Percentiles rank a stretch among this genome's conserved stretches.
Evolutionary conservation across 2,797 vertebrate species (phyloP).

Genomic region (Lithobates sylvaticus): DNA sequence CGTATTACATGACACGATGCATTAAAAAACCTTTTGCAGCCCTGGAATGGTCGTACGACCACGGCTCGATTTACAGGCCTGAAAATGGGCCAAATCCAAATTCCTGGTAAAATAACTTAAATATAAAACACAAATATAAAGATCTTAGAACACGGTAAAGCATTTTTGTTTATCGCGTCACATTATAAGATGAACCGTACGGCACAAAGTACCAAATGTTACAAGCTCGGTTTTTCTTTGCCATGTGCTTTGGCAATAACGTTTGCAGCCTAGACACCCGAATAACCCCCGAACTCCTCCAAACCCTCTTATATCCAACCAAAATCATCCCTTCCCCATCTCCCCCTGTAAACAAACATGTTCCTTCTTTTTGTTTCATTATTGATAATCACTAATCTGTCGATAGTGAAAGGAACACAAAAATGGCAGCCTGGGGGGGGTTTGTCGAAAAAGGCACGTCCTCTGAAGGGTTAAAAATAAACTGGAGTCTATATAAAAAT

Average conservation of each 20-base stretch:
- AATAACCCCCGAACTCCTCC: neutral
- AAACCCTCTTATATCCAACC: neutral
- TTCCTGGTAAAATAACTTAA: neutral
- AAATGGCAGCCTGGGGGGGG: too few relatives aligned
- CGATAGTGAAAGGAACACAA: too few relatives aligned
- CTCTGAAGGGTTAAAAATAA: neutral
- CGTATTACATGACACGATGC: too few relatives aligned
- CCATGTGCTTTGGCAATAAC: slow-evolving; percentile 50
- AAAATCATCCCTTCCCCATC: neutral
- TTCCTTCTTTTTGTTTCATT: slow-evolving; percentile 34
- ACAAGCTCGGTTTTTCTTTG: neutral
- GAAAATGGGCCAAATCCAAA: neutral
- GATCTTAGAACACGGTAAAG: too few relatives aligned
- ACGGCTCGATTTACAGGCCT: too few relatives aligned
- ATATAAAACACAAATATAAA: neutral
- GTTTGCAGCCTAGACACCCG: neutral
- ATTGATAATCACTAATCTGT: neutral
- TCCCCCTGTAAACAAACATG: too few relatives aligned
- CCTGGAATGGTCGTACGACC: too few relatives aligned
- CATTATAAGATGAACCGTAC: neutral
- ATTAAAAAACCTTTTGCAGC: too few relatives aligned
- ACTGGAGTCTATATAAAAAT: neutral
- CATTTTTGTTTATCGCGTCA: too few relatives aligned
- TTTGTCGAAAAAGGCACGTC: too few relatives aligned
- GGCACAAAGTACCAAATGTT: neutral